A percentile compares a stretch with the other conserved stretches of the same genome.
These are phyloP conservation scores for Eidolon helvum DNA, from an alignment of 2,113 vertebrate species.

Conservation along the genomic window DNA sequence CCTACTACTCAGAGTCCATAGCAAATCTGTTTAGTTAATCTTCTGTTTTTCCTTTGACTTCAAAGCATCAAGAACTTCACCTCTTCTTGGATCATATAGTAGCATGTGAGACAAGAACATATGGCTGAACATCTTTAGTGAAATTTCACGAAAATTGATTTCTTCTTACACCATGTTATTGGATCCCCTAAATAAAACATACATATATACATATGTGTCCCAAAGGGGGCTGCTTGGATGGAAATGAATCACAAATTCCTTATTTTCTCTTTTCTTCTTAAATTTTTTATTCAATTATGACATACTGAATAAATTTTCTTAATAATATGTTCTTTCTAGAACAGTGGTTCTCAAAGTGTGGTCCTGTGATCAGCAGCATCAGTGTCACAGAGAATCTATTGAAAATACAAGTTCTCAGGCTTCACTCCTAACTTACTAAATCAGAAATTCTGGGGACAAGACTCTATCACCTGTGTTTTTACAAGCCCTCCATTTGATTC, in stretches of 20 bases:
- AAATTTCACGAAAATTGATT: not conserved
- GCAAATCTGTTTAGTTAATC: not conserved
- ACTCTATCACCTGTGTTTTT: not conserved
- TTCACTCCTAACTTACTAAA: not conserved
- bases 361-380: rapidly evolving
- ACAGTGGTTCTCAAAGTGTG: not conserved
- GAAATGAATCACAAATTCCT: not conserved
- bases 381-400: not conserved
- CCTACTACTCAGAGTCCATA: not conserved
- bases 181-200: not conserved
- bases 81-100: not conserved
- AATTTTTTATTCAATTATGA: not conserved
- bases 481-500: not conserved
- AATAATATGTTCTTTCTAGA: not conserved
- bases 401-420: not conserved
- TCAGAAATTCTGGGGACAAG: not conserved
- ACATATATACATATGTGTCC: not conserved
- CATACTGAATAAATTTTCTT: not conserved
- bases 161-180: not conserved
- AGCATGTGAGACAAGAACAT: not conserved
- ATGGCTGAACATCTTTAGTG: not conserved
- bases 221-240: not conserved
- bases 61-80: not conserved
- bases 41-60: not conserved
- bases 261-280: not conserved